Conservation (phyloP, 2,113 vertebrate genomes). For the Ploceus nigricollis region DNA sequence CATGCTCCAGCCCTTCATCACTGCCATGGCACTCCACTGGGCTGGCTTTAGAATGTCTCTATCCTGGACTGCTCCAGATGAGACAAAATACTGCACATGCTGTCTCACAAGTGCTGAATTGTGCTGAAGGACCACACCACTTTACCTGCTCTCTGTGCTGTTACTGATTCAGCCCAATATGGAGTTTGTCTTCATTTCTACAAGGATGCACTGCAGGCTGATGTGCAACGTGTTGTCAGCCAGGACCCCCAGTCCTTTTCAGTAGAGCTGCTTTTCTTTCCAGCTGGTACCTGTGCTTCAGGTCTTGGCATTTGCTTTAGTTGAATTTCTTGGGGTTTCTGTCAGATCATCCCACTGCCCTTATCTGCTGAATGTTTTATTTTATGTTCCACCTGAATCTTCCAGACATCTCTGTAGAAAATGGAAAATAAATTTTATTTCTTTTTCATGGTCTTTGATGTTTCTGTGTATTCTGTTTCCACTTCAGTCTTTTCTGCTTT, state of each 20-base stretch:
- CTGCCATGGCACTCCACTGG: neutral
- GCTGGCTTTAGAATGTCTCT: neutral
- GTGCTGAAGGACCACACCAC: neutral
- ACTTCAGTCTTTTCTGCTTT: neutral
- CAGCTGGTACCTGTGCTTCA: neutral
- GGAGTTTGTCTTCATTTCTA: neutral
- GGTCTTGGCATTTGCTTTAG: neutral
- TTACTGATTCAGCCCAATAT: neutral
- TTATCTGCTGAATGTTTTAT: neutral
- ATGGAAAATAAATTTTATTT: neutral
- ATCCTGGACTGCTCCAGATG: neutral
- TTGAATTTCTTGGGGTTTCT: neutral
- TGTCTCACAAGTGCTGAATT: neutral
- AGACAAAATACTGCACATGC: neutral
- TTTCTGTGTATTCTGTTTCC: neutral
- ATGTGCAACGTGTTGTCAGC: fast-evolving
- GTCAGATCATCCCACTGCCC: neutral
- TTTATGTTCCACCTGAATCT: neutral
- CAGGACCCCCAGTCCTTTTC: neutral
- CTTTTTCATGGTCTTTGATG: neutral
- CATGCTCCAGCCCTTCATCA: fast-evolving
- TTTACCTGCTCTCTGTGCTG: neutral
- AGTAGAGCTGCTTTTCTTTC: neutral
- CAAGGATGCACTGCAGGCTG: neutral
- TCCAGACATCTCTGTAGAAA: neutral